Evolutionary conservation across 1,140 invertebrate genomes (phyloP).

Genomic region (Micrasema longulum): DNA sequence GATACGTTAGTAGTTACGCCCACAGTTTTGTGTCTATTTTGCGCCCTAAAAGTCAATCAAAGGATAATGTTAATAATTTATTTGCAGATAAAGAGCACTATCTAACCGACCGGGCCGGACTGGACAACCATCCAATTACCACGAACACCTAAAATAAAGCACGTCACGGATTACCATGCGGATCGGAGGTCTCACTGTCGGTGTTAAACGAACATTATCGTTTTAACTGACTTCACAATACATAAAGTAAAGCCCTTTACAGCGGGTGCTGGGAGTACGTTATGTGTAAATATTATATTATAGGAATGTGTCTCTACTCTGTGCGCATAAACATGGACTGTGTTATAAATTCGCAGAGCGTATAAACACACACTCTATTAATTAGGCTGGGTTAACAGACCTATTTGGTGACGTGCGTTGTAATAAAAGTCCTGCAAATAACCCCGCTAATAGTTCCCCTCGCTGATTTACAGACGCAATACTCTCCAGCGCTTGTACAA

Average conservation of each 20-base stretch:
- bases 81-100: too few relatives aligned
- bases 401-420: conserved; percentile 52
- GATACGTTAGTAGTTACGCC: too few relatives aligned
- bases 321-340: not conserved
- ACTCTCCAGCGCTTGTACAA: not conserved
- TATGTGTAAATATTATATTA: too few relatives aligned
- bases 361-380: conserved; percentile 53
- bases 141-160: not conserved
- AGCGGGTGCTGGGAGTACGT: too few relatives aligned
- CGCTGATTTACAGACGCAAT: conserved; percentile 42
- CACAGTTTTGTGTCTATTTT: too few relatives aligned
- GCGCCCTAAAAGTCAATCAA: too few relatives aligned
- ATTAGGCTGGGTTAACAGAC: conserved; percentile 51
- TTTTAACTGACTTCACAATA: conserved; percentile 13
- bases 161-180: conserved; percentile 3
- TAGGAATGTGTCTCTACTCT: too few relatives aligned
- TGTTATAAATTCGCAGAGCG: conserved; percentile 17
- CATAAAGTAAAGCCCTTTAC: not conserved
- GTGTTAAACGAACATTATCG: conserved; percentile 30
- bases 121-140: too few relatives aligned
- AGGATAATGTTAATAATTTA: too few relatives aligned
- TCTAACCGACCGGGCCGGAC: too few relatives aligned
- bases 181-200: conserved; percentile 1
- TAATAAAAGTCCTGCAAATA: conserved; percentile 52
- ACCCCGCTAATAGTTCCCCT: conserved; percentile 48